phyloP scores from a whole-genome alignment of 92 coral and sea anemone genomes.

The Porites divaricata region DNA sequence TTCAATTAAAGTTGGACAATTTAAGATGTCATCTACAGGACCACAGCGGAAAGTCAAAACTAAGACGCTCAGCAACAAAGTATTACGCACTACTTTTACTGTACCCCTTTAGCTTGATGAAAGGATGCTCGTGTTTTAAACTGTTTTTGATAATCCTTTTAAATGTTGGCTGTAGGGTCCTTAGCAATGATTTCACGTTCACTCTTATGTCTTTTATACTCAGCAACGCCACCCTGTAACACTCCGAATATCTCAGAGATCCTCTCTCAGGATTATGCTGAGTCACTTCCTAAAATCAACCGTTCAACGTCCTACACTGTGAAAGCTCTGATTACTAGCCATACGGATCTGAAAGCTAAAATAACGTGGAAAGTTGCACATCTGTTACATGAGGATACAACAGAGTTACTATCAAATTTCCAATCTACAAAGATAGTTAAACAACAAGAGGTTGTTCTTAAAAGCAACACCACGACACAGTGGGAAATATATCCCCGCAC shows the following conservation, averaged over 20 bases:
- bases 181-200: not conserved
- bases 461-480: not conserved
- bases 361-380: conserved; percentile 27
- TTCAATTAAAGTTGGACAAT: too few species aligned
- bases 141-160: too few species aligned
- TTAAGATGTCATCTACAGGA: too few species aligned
- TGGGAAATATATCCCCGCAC: conserved; percentile 36
- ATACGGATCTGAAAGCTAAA: not conserved
- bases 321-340: conserved; percentile 3
- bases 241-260: conserved; percentile 15
- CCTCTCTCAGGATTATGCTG: not conserved
- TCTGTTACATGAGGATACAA: not conserved
- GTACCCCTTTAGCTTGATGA: too few species aligned
- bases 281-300: not conserved
- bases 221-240: conserved; percentile 1
- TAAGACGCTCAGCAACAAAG: too few species aligned
- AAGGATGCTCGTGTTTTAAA: too few species aligned
- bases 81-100: too few species aligned
- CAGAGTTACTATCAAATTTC: not conserved
- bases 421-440: not conserved
- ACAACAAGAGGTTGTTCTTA: not conserved
- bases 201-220: not conserved
- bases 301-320: conserved; percentile 19
- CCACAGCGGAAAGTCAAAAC: too few species aligned
- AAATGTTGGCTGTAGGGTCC: not conserved